Evolutionary conservation across 2,888 invertebrate genomes (phyloP), one percentile per base, ranked within the genome.

Genomic region (Mesodorylaimus sp.): DNA sequence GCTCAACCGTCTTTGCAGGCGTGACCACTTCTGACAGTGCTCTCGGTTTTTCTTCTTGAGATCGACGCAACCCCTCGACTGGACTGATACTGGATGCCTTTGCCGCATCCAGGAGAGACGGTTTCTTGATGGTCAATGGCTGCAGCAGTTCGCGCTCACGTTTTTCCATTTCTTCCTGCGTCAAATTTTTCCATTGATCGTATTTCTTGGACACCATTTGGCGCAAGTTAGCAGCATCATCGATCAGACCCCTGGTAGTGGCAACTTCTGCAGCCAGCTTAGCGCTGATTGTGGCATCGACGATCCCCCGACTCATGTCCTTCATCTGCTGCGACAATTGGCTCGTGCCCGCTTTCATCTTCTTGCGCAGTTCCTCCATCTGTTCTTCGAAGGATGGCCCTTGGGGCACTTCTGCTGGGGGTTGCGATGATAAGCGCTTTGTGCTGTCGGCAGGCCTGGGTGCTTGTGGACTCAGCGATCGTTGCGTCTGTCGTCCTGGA

Each of bases 341-440:
- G 37, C 16, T 36, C 7, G 24, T 13, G 5, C 45, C 45, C 3
- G 3, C 3, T 19, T 29, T 24, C 27, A 50, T 27, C 25, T 25
- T 7, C 19, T 36, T 10, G 10, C 46, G 3, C 50, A 50, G 23
- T 27, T 50, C 50, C 24, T 29, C 36, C 32, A 50, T 46, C 28
- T 50, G 50, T 27, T 44, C 44, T 29, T 50, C 36, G 25, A 50
- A 47, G n/a, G 44, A 43, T 21, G 41, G 41, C 10, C 41, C 21
- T 7, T 7, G n/a, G 10, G 21, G n/a, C 7, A 21, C n/a, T n/a
- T n/a, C n/a, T 16, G 41, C n/a, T 43, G 24, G 10, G 25, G 13
- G 13, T 21, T 39, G 13, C n/a, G n/a, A 19, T n/a, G n/a, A n/a
- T n/a, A n/a, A n/a, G n/a, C n/a, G n/a, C n/a, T n/a, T n/a, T n/a